A percentile compares a stretch with the other conserved stretches of the same genome.
These are phyloP conservation scores for Brachionus rubens DNA, from an alignment of 1,140 invertebrate species.

Conservation along the genomic window DNA sequence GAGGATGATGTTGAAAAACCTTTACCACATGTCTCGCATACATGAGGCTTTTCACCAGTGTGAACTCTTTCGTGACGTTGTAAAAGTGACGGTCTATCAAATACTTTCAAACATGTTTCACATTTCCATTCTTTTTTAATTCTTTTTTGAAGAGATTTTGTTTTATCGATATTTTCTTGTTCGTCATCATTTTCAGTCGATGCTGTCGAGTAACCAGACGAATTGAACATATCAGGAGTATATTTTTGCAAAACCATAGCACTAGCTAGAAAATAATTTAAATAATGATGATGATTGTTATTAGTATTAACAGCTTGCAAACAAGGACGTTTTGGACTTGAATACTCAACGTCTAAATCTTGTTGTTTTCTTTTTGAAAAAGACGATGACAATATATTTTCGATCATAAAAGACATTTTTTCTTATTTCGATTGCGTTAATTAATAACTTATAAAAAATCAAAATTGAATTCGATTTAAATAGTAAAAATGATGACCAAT, in stretches of 20 bases:
- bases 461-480: neutral
- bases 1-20: conserved; percentile 92
- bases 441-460: neutral
- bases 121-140: conserved; percentile 64
- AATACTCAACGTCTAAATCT: neutral
- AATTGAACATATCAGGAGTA: neutral
- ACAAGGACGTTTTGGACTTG: neutral
- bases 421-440: neutral
- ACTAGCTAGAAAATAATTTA: conserved; percentile 16
- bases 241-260: neutral
- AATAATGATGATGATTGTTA: neutral
- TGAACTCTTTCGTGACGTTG: conserved; percentile 57
- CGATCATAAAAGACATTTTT: conserved; percentile 39
- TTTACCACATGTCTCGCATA: conserved; percentile 85
- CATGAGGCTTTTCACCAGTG: conserved; percentile 83
- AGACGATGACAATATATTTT: conserved; percentile 6
- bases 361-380: neutral
- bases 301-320: neutral
- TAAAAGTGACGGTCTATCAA: conserved; percentile 72
- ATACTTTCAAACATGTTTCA: conserved; percentile 76
- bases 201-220: conserved; percentile 4
- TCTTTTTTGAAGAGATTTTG: conserved; percentile 4
- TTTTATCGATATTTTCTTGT: neutral
- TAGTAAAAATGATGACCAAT: too few relatives aligned
- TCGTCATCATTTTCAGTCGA: neutral